phyloP scores from a whole-genome alignment of 1,140 invertebrate genomes.

The Littorina saxatilis region DNA sequence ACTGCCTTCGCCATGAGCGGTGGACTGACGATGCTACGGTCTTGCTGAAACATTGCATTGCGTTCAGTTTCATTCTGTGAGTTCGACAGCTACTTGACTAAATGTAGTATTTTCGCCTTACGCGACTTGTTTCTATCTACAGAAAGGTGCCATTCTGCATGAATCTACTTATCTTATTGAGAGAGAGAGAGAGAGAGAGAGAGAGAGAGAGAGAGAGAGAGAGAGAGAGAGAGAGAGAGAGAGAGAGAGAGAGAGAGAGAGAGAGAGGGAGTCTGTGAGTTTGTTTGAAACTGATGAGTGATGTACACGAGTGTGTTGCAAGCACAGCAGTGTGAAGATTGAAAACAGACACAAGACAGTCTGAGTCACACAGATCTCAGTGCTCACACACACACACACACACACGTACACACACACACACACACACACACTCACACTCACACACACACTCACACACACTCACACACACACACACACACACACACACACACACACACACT shows the following conservation, averaged over 20 bases:
- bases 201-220: neutral
- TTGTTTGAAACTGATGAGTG: no score
- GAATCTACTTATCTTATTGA: neutral
- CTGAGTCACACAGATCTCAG: no score
- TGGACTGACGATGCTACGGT: no score
- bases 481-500: neutral
- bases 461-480: neutral
- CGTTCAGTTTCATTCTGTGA: no score
- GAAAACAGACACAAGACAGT: no score
- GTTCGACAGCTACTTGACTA: no score
- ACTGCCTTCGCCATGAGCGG: no score
- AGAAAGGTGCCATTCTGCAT: slow-evolving; percentile 13
- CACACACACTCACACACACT: neutral
- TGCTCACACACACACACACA: slow-evolving; percentile 10
- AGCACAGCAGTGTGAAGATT: no score
- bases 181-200: neutral
- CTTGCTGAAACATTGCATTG: no score
- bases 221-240: neutral
- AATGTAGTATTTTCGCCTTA: no score
- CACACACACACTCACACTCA: neutral
- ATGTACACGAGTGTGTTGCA: no score
- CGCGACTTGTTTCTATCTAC: no score
- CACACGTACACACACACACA: neutral
- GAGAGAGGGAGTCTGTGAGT: neutral
- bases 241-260: neutral